phyloP scores from a whole-genome alignment of 2,113 vertebrate species.

The human (Homo sapiens) region GRCh38 chr5:173983501-173984000 shows the following conservation, averaged over 20 bases:
- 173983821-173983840: not conserved
- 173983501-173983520: not conserved
- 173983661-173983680: not conserved
- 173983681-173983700: not conserved
- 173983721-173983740: not conserved
- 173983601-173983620: not conserved
- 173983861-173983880: not conserved
- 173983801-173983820: not conserved
- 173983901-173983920: not conserved
- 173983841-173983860: not conserved
- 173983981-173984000: too few relatives aligned
- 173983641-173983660: not conserved
- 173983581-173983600: not conserved
- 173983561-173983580: not conserved
- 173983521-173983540: not conserved
- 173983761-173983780: not conserved
- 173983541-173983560: not conserved
- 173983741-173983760: not conserved
- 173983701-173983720: not conserved
- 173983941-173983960: too few relatives aligned
- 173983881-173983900: not conserved
- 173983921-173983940: too few relatives aligned
- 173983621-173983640: not conserved
- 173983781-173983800: not conserved
- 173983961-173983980: too few relatives aligned